Evolutionary conservation across 2,113 vertebrate genomes (phyloP), one percentile per base, ranked within the genome.

Genomic region (Anas platyrhynchos): DNA sequence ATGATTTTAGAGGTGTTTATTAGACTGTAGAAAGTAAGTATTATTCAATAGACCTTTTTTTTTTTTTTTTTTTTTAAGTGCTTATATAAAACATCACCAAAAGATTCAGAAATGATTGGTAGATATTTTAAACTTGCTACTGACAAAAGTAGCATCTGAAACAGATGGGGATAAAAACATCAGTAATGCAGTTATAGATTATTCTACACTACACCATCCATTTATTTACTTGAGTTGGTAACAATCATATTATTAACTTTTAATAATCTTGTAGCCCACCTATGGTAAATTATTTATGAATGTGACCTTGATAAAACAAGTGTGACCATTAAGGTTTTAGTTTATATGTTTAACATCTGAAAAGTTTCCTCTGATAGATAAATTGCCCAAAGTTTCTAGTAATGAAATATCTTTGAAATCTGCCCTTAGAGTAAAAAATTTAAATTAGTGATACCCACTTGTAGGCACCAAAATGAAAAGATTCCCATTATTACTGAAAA

Each of bases 1-100:
- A 62, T 83, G 55, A 67, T 83, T 79, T 95, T 71, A 91, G 72
- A 89, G 85, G 8, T 62, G 52, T 89, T 91, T 91, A 80, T 67
- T 89, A 65, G 68, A 55, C 52, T 46, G 43, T 38, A 74, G 75
- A 93, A 93, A 86, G 48, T 26, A 38, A 73, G 83, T 15, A 32
- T 34, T 85, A 86, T 12, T 80, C 63, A 86, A 83, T 18, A 94
- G 50, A 43, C 85, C 68, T 80, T 58, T 83, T 50, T 50, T 68
- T 89, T 48, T 62, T 73, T 65, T 89, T 48, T 62, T 83, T 94
- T 59, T 22, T 90, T 62, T 73, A 88, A 58, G 13, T 83, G 68
- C 8, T 89, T 34, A n/a, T 66, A 76, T 79, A 74, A 92, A 85
- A 77, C 46, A 55, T 29, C 48, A 44, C 15, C 83, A 66, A 85